A percentile compares a stretch with the other conserved stretches of the same genome.
phyloP scores from a whole-genome alignment of 2,113 vertebrate species.

The Pardalotus punctatus region DNA sequence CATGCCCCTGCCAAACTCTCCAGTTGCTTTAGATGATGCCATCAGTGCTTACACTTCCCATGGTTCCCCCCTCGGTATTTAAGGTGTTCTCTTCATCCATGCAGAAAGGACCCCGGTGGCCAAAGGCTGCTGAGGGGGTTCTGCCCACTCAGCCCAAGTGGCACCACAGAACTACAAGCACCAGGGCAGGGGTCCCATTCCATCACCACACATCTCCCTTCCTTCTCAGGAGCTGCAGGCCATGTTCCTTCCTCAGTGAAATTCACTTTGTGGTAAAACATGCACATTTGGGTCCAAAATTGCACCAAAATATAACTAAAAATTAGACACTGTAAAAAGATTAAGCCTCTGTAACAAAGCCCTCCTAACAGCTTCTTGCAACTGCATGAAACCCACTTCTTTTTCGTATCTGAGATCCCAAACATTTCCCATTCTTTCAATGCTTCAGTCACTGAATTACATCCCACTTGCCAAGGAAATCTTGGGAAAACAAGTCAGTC shows the following conservation, averaged over 20 bases:
- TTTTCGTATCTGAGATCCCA: neutral
- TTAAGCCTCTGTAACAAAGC: neutral
- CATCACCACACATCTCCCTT: neutral
- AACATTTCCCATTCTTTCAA: neutral
- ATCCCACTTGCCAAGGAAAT: neutral
- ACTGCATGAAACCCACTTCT: neutral
- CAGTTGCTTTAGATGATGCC: neutral
- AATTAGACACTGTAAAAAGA: neutral
- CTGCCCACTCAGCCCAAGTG: neutral
- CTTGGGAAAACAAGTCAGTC: neutral
- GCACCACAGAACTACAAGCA: neutral
- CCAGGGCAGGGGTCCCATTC: neutral
- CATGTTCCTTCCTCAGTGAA: neutral
- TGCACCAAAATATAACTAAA: neutral
- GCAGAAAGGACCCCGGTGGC: neutral
- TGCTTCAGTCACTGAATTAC: neutral
- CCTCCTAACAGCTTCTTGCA: neutral
- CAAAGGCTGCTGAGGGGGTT: neutral
- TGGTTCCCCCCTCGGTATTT: neutral
- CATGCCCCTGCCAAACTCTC: neutral
- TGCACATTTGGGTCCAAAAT: neutral
- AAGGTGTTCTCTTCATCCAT: neutral
- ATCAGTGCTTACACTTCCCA: neutral
- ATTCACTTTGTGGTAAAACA: neutral
- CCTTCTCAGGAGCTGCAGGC: neutral